A percentile compares a stretch with the other conserved stretches of the same genome.
These are phyloP conservation scores for Uria lomvia DNA, from an alignment of 2,113 vertebrate species.

Conservation along the genomic window DNA sequence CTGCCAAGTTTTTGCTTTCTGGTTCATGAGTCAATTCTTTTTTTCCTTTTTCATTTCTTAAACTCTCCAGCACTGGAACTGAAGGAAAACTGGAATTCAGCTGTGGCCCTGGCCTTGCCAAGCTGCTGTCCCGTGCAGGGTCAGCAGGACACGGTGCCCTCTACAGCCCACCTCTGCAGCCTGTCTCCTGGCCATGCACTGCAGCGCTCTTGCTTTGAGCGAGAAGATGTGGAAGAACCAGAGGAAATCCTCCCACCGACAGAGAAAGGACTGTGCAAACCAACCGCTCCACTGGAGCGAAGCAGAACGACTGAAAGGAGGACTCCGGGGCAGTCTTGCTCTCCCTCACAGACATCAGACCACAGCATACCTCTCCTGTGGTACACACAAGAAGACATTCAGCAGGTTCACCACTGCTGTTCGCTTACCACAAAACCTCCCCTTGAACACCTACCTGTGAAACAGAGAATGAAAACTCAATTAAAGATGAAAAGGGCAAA, in stretches of 20 bases:
- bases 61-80: neutral
- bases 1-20: neutral
- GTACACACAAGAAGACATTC: neutral
- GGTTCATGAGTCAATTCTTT: neutral
- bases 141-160: neutral
- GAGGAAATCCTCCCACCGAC: neutral
- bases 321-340: neutral
- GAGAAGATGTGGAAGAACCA: neutral
- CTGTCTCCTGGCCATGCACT: accelerated
- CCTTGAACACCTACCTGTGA: neutral
- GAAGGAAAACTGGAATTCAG: neutral
- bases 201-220: accelerated
- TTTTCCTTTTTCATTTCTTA: neutral
- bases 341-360: neutral
- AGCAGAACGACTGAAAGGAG: neutral
- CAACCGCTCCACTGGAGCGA: accelerated
- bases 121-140: neutral
- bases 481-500: constrained; percentile 21
- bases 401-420: neutral
- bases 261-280: neutral
- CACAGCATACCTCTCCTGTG: neutral
- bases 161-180: neutral
- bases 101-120: neutral
- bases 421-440: neutral
- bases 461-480: neutral